Base-by-base conservation (phyloP, 2,113 vertebrate species). In the Thalassoma bifasciatum region DNA sequence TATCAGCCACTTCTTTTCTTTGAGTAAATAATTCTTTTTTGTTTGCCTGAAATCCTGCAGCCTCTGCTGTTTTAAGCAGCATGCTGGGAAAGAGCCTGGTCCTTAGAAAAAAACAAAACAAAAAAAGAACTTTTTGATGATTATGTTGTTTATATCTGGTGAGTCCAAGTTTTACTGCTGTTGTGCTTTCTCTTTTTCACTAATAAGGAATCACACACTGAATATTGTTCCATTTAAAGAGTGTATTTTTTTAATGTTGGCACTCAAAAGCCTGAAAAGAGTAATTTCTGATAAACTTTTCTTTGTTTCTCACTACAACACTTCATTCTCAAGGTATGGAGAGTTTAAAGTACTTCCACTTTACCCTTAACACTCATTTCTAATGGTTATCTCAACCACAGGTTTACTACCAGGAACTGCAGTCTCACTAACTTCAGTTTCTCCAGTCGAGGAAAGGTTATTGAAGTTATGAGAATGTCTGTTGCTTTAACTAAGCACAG, bases 1-100 rank as follows among this genome's bases (percentile, higher is more conserved):
- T 67, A 87, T 83, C 67, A 75, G 60, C 34, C 70, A 22, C 3
- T 53, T 64, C 16, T 70, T 46, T 78, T 58, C 75, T 62, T 26
- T 36, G 52, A 8, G 77, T 47, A 44, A 62, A 67, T 16, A 10
- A 52, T 67, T n/a, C n/a, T 47, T 59, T 54, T 44, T 52, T 61
- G 13, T 30, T 57, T 75, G 16, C 23, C 24, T 21, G 54, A 46
- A 61, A 66, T 56, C 62, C 37, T 58, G 13, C 52, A 77, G 49
- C 44, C 3, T 13, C 51, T 53, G 34, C 38, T 2, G 21, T 54
- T 63, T 42, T 37, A 65, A n/a, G 12, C 36, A 40, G 24, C 26
- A 16, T 60, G 71, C 34, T 42, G 67, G 30, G 14, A 56, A 74
- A 56, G n/a, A 40, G 37, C 2, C 30, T 30, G 3, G 30, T 30